Evolutionary conservation across 2,888 invertebrate genomes (phyloP).

Genomic region (Tetranychus piercei): DNA sequence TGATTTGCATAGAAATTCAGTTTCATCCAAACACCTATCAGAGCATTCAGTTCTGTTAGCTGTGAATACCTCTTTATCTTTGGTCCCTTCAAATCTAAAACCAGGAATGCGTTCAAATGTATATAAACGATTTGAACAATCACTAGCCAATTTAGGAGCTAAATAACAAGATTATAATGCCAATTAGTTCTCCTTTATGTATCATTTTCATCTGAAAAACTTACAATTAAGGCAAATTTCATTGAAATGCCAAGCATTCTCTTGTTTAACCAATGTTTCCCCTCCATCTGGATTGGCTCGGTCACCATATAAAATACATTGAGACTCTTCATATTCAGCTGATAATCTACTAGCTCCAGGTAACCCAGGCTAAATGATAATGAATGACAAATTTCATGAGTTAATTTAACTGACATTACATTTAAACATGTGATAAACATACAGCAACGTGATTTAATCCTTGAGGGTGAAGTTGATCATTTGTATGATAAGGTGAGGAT

Average conservation of each 20-base stretch:
- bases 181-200: neutral
- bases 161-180: constrained; percentile 14
- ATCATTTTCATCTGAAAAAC: neutral
- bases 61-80: constrained; percentile 57
- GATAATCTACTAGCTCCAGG: neutral
- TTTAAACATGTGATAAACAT: neutral
- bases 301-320: constrained; percentile 38
- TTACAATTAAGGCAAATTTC: constrained; percentile 38
- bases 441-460: neutral
- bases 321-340: constrained; percentile 19
- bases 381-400: neutral
- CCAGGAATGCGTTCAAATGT: constrained; percentile 57
- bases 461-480: neutral
- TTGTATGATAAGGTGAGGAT: constrained; percentile 49
- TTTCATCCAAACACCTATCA: constrained; percentile 70
- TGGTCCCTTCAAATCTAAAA: constrained; percentile 26
- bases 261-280: constrained; percentile 67
- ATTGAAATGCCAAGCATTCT: constrained; percentile 71
- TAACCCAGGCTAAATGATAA: too few species aligned
- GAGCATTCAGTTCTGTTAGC: constrained; percentile 72
- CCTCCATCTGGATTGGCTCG: constrained; percentile 72
- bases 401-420: neutral
- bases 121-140: constrained; percentile 69
- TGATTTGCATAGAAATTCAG: constrained; percentile 53
- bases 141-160: constrained; percentile 67